Evolutionary conservation across 1,140 invertebrate species (phyloP), one percentile per base, ranked within the genome.

Genomic region (Anastrepha ludens): DNA sequence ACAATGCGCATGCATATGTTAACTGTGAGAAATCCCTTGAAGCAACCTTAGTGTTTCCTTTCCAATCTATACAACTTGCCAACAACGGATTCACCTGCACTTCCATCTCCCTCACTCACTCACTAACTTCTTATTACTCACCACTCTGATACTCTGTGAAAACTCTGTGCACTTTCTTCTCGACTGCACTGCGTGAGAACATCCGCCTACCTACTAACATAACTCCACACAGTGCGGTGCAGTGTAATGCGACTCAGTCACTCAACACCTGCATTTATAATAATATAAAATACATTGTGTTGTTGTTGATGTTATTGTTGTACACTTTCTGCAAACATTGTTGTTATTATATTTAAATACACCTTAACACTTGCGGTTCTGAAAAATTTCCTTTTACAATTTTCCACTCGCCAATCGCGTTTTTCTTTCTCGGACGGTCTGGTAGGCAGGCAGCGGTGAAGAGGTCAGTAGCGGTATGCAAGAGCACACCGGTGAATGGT

Each of bases 171-270:
- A 55, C 47, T 81, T 81, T 81, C 74, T 81, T 81, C 74, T 81
- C 20, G 74, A 29, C 74, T 81, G 74, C 74, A 81, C 74, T 81
- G 74, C 74, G 74, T 81, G 74, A 81, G 74, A 81, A 81, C 74
- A 81, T 81, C 74, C 74, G 74, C 74, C 74, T 81, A 81, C 74
- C 50, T 41, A 81, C n/a, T 47, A 20, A 55, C 50, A 20, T 20
- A 29, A 39, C 64, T 67, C 64, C 0, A 7, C 20, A 39, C 29
- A 67, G 17, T 29, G 64, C 29, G 5, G 64, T 39, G n/a, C 64
- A 67, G 64, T 17, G 64, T 11, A 15, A 17, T 13, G 67, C 39
- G 41, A 1, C 44, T 74, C 67, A 47, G 67, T 81, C 74, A 81
- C 74, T 81, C 74, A 81, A 81, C 74, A 81, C 74, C 74, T 81